Base-by-base conservation (phyloP, 2,797 vertebrate genomes). In the Astyanax mexicanus region DNA sequence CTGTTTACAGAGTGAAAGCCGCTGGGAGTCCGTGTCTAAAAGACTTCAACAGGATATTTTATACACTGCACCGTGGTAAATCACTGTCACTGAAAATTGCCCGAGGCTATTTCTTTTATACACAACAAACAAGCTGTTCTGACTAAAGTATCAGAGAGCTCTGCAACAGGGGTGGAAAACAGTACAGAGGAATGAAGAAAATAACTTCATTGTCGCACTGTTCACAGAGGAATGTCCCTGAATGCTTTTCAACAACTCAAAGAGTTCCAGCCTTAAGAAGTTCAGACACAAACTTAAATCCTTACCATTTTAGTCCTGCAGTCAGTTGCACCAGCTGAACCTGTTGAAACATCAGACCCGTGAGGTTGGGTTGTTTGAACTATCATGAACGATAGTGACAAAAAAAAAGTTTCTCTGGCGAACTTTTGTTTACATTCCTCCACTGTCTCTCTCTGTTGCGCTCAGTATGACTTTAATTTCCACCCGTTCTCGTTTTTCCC, bases 1-100 rank as follows among this genome's bases (percentile, higher is more conserved):
- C 77, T 61, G 83, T 89, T 85, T 84, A 88, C 69, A 74, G 84
- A 81, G 80, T 86, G 81, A 80, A 83, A 83, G 75, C 75, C 77
- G 61, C 71, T 74, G 75, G 75, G 76, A 87, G n/a, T n/a, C n/a
- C n/a, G n/a, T n/a, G n/a, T n/a, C n/a, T n/a, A n/a, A n/a, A n/a
- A n/a, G n/a, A n/a, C n/a, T 80, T 80, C 52, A 72, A 61, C 69
- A 79, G 57, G 70, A 83, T 77, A 78, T 80, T 84, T 79, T 69
- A 86, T 74, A 75, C n/a, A n/a, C 77, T 73, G 78, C 62, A 80
- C 75, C 85, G 86, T 17, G 58, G 75, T 80, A 84, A 87, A 90
- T 87, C 86, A 87, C 84, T 82, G 84, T 90, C 89, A 88, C 84
- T 77, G 84, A 72, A 85, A 84, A 89, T 73, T 69, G 83, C 81